Evolutionary conservation across 2,797 vertebrate species (phyloP).

Genomic region (Pachyuromys duprasi): DNA sequence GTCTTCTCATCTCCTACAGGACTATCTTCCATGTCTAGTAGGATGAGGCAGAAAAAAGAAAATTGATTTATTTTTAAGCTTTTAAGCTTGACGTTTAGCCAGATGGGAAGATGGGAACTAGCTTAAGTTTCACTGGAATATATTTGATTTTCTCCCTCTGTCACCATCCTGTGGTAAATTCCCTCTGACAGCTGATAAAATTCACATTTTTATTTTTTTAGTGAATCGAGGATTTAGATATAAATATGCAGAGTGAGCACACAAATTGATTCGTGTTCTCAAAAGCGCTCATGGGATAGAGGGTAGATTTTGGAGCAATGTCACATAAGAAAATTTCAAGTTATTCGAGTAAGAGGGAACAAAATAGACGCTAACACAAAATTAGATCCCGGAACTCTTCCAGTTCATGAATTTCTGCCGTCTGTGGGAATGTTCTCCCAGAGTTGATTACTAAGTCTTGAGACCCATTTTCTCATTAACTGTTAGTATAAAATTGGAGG

Average conservation of each 20-base stretch:
- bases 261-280: conserved; percentile 65
- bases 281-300: background rate
- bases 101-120: conserved; percentile 70
- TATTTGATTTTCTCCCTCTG: conserved; percentile 62
- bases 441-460: conserved; percentile 40
- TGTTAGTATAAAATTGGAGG: conserved; percentile 56
- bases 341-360: background rate
- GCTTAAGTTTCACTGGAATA: conserved; percentile 62
- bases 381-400: conserved; percentile 54
- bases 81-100: conserved; percentile 68
- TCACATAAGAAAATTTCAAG: conserved; percentile 34
- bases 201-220: conserved; percentile 69
- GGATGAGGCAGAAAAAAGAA: conserved; percentile 42
- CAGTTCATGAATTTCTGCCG: conserved; percentile 45
- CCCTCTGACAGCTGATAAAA: conserved; percentile 78
- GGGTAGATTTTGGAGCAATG: conserved; percentile 13
- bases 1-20: background rate
- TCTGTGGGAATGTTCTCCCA: conserved; percentile 32
- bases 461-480: conserved; percentile 64
- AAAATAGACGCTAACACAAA: conserved; percentile 51
- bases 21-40: conserved; percentile 43
- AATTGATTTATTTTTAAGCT: conserved; percentile 69
- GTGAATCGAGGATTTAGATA: conserved; percentile 70
- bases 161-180: conserved; percentile 66
- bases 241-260: conserved; percentile 70